Percentiles rank a stretch among this genome's conserved stretches.
Conservation (phyloP, 1,140 invertebrate species). For the Drosophila arizonae region DNA sequence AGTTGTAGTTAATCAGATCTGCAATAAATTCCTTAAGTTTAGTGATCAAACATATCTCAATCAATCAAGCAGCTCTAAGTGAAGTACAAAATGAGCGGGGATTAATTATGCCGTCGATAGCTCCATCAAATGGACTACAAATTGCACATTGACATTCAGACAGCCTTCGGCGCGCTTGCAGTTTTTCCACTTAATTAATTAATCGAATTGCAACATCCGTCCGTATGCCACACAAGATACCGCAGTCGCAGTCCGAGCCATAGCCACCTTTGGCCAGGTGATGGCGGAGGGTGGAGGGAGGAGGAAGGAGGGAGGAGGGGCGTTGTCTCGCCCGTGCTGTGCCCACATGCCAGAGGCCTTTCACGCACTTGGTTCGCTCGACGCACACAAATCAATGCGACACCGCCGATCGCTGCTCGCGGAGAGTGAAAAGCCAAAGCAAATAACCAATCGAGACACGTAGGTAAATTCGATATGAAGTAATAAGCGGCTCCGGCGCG, state of each 20-base stretch:
- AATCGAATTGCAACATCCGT: slow-evolving; percentile 75
- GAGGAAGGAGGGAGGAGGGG: background rate
- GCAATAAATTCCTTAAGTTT: no score
- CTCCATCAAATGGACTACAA: slow-evolving; percentile 61
- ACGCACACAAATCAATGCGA: slow-evolving; percentile 59
- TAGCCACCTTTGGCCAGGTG: background rate
- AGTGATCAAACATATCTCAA: no score
- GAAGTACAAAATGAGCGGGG: slow-evolving; percentile 10
- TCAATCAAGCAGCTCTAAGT: background rate
- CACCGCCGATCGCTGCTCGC: slow-evolving; percentile 22
- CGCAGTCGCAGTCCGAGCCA: background rate
- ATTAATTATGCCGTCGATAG: slow-evolving; percentile 12
- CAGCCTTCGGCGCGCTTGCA: slow-evolving; percentile 56
- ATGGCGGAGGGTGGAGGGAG: background rate
- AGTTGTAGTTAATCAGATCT: no score
- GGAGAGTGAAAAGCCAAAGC: slow-evolving; percentile 20
- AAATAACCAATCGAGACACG: slow-evolving; percentile 47
- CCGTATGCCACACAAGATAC: slow-evolving; percentile 49
- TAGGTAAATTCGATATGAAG: slow-evolving; percentile 74
- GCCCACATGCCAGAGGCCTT: slow-evolving; percentile 48
- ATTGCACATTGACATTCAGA: slow-evolving; percentile 78
- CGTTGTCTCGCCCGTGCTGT: slow-evolving; percentile 3
- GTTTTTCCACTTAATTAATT: slow-evolving; percentile 77
- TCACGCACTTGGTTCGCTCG: slow-evolving; percentile 42
- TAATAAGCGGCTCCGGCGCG: slow-evolving; percentile 55